Base-by-base conservation (phyloP, 2,888 invertebrate genomes). In the Euplagia quadripunctaria region DNA sequence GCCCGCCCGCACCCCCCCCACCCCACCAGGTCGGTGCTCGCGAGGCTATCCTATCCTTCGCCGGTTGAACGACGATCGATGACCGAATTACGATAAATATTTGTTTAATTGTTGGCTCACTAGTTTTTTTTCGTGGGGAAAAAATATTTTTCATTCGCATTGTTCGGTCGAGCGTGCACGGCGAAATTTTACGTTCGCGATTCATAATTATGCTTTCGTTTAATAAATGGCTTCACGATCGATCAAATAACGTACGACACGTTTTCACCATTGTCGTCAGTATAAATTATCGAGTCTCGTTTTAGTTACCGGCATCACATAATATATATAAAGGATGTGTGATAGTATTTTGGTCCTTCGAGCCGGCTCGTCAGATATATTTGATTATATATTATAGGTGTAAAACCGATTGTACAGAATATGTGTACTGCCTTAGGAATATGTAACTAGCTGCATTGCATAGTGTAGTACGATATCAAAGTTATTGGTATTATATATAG, bases 1-100 rank as follows among this genome's bases (percentile, higher is more conserved):
- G 46, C 64, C 14, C 78, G 70, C 64, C 11, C 64, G 17, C 72
- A 58, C 73, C 55, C 72, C 20, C 66, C 55, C 46, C 31, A 55
- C 64, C 20, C 66, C 41, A 5, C 51, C 55, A 52, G 42, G 41
- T 55, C 8, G 52, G 64, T 12, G 16, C n/a, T n/a, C n/a, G n/a
- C n/a, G n/a, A n/a, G n/a, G n/a, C n/a, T n/a, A n/a, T n/a, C 4
- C 11, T 14, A 49, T 14, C 11, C 49, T 14, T 1, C 12, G n/a
- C n/a, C n/a, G n/a, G n/a, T n/a, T n/a, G n/a, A n/a, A n/a, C n/a
- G 9, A 46, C 9, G 7, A 46, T 9, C 46, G 1, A 46, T 46
- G 5, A 8, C 46, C 7, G 9, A 43, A 43, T n/a, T n/a, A n/a
- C n/a, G n/a, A 46, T 46, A 46, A 11, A 8, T 46, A 8, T 43